Conservation (phyloP, 2,888 invertebrate species). For the Lasioglossum villosulum region DNA sequence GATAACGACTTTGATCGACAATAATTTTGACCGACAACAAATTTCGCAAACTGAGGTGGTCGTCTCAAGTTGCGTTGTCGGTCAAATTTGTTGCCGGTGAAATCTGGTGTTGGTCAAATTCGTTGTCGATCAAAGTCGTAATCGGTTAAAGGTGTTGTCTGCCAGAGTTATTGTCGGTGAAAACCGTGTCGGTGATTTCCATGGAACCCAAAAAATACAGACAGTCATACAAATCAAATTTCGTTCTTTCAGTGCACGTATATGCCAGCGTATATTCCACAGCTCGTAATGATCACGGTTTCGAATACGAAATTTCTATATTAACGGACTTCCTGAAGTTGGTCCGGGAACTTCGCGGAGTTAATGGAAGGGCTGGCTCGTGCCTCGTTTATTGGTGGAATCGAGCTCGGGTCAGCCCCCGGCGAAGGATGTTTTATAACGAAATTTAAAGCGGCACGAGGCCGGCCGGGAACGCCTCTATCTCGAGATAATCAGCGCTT, state of each 20-base stretch:
- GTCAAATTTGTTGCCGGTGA: no score
- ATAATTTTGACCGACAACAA: no score
- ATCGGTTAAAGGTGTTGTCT: no score
- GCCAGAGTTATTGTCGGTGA: no score
- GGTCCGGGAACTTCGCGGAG: background rate
- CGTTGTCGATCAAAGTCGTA: no score
- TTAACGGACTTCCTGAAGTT: background rate
- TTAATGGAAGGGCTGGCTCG: background rate
- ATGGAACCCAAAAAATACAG: no score
- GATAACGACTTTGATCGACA: no score
- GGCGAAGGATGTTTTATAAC: conserved; percentile 33
- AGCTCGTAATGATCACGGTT: conserved; percentile 44
- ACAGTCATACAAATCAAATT: background rate
- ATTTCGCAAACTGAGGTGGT: no score
- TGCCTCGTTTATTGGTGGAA: conserved; percentile 1
- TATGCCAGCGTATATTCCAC: background rate
- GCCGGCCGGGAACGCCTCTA: conserved; percentile 55
- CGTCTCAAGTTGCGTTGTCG: no score
- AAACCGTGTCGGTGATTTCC: no score
- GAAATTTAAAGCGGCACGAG: conserved; percentile 59
- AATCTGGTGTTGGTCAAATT: no score
- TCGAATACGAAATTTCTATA: conserved; percentile 12
- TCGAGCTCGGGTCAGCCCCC: background rate
- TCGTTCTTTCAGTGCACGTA: background rate
- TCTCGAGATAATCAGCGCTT: conserved; percentile 71